These are phyloP conservation scores for Cacatua alba DNA, from an alignment of 2,113 vertebrate species.

Conservation along the genomic window DNA sequence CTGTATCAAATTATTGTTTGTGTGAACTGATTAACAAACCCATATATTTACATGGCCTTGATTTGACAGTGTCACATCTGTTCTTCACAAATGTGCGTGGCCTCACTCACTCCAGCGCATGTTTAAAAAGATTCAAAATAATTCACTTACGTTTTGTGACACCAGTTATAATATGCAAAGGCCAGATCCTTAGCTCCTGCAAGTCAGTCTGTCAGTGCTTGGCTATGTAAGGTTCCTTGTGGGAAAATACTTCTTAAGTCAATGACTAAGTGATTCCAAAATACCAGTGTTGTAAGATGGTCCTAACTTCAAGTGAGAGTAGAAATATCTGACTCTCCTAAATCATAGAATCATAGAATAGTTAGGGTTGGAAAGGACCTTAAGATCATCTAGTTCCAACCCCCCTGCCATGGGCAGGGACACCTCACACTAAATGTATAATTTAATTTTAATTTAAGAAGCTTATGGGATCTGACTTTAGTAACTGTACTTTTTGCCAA, in stretches of 20 bases:
- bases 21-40: slow-evolving; percentile 4
- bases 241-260: not conserved
- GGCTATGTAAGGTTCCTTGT: not conserved
- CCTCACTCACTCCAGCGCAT: not conserved
- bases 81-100: not conserved
- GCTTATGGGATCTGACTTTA: not conserved
- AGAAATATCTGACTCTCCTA: not conserved
- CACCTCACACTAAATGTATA: too few species aligned
- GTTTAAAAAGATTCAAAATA: not conserved
- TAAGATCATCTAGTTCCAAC: too few species aligned
- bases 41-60: slow-evolving; percentile 4
- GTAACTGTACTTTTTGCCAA: not conserved
- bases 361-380: too few species aligned
- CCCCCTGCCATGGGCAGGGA: too few species aligned
- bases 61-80: slow-evolving; percentile 13
- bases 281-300: not conserved
- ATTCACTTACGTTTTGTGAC: not conserved
- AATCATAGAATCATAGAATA: not conserved
- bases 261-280: not conserved
- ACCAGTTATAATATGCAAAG: not conserved
- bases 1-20: not conserved
- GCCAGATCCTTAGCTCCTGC: not conserved
- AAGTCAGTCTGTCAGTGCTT: not conserved
- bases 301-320: not conserved
- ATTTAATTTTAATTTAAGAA: slow-evolving; percentile 4